These are phyloP conservation scores for Galerucella calmariensis DNA, from an alignment of 2,888 invertebrate species.

Conservation along the genomic window DNA sequence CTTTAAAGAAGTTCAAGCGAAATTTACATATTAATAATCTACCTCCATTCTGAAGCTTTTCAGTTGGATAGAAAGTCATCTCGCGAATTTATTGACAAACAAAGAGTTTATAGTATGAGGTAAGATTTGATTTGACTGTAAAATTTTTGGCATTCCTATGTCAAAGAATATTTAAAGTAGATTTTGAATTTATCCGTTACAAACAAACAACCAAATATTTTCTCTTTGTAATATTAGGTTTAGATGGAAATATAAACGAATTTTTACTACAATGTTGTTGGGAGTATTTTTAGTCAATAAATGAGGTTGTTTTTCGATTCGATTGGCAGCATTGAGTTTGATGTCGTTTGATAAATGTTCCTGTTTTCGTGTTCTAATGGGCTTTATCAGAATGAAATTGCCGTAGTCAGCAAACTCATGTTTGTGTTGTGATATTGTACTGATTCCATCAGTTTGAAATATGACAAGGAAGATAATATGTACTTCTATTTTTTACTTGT, in stretches of 20 bases:
- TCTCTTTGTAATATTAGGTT: too few relatives aligned
- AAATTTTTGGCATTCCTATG: too few relatives aligned
- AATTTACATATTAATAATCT: too few relatives aligned
- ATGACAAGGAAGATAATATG: neutral
- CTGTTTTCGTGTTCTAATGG: constrained; percentile 29
- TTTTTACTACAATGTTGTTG: neutral
- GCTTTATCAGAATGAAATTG: constrained; percentile 26
- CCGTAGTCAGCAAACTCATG: constrained; percentile 26
- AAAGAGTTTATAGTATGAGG: too few relatives aligned
- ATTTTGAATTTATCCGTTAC: too few relatives aligned
- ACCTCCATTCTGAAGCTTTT: too few relatives aligned
- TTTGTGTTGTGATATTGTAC: constrained; percentile 27
- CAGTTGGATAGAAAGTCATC: too few relatives aligned
- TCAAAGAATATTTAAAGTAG: too few relatives aligned
- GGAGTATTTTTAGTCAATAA: neutral
- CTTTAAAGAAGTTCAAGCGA: too few relatives aligned
- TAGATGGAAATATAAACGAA: neutral
- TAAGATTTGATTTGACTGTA: too few relatives aligned
- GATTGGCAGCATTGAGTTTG: constrained; percentile 4
- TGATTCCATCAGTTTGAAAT: constrained; percentile 7
- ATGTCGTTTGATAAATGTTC: constrained; percentile 16
- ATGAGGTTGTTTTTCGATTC: constrained; percentile 1
- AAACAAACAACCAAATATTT: neutral
- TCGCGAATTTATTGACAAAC: too few relatives aligned
- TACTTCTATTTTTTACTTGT: neutral